Evolutionary conservation across 2,888 invertebrate genomes (phyloP).

Genomic region (Agrochola litura): DNA sequence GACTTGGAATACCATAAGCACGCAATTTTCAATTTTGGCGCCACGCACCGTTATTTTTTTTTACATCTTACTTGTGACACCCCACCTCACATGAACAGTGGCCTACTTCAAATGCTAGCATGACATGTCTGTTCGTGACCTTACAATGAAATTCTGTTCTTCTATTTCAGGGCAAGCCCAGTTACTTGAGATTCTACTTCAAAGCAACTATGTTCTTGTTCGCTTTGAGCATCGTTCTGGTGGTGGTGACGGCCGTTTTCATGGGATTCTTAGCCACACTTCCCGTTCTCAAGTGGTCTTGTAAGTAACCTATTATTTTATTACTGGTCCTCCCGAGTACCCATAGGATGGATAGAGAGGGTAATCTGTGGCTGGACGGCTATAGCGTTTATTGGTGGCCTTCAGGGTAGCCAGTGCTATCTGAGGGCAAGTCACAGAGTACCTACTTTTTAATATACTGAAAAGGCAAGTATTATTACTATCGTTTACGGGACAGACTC

Average conservation of each 20-base stretch:
- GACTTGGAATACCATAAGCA: no score
- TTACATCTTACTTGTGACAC: not conserved
- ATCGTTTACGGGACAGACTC: not conserved
- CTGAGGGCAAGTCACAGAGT: no score
- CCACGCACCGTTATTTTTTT: not conserved
- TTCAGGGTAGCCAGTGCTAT: not conserved
- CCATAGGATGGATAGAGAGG: not conserved
- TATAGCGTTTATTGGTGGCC: not conserved
- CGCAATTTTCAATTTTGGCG: not conserved
- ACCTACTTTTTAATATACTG: no score
- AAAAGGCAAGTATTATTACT: not conserved
- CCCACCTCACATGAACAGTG: not conserved
- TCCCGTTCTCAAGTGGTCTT: conserved; percentile 80
- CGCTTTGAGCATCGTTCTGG: conserved; percentile 75
- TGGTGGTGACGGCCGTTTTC: conserved; percentile 81
- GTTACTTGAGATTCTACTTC: conserved; percentile 76
- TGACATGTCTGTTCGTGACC: not conserved
- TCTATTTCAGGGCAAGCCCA: conserved; percentile 78
- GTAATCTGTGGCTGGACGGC: not conserved
- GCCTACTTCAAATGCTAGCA: no score
- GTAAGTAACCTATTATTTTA: conserved; percentile 74
- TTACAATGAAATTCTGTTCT: not conserved
- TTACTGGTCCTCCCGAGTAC: not conserved
- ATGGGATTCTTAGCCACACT: conserved; percentile 80
- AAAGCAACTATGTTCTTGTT: conserved; percentile 78